Evolutionary conservation across 1,140 invertebrate genomes (phyloP).

Genomic region (Atta texana): DNA sequence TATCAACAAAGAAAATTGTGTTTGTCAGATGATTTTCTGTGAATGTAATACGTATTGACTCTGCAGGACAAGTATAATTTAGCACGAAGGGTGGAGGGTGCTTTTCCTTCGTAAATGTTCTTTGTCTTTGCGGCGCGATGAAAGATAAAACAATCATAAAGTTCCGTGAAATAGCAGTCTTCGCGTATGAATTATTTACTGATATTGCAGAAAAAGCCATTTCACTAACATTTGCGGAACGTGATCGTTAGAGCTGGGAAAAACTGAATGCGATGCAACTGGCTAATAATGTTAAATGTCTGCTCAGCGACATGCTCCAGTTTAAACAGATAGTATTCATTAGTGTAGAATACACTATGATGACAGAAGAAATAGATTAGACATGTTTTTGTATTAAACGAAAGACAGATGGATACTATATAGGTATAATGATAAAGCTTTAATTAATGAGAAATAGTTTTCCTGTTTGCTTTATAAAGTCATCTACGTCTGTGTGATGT

Average conservation of each 20-base stretch:
- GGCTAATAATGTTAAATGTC: slow-evolving; percentile 15
- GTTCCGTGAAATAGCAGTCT: neutral
- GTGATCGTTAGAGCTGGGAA: neutral
- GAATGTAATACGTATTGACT: slow-evolving; percentile 43
- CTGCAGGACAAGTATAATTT: slow-evolving; percentile 58
- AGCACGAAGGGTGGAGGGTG: slow-evolving; percentile 1
- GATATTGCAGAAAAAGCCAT: slow-evolving; percentile 13
- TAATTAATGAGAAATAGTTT: slow-evolving; percentile 41
- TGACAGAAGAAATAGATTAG: slow-evolving; percentile 53
- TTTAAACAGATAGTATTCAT: slow-evolving; percentile 48
- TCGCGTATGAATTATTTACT: slow-evolving; percentile 46
- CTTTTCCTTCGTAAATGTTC: slow-evolving; percentile 28
- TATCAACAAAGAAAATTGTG: slow-evolving; percentile 57
- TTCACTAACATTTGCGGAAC: neutral
- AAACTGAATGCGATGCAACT: neutral
- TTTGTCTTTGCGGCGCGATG: neutral
- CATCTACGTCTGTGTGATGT: neutral
- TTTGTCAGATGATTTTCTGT: slow-evolving; percentile 28
- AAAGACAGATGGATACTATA: neutral
- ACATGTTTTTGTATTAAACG: slow-evolving; percentile 21
- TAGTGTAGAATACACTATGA: neutral
- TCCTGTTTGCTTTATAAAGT: neutral
- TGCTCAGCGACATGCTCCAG: neutral
- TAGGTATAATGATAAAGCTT: slow-evolving; percentile 4
- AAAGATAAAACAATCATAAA: slow-evolving; percentile 39